These are phyloP conservation scores for Drosophila biarmipes DNA, from an alignment of 1,140 invertebrate species.

Conservation along the genomic window DNA sequence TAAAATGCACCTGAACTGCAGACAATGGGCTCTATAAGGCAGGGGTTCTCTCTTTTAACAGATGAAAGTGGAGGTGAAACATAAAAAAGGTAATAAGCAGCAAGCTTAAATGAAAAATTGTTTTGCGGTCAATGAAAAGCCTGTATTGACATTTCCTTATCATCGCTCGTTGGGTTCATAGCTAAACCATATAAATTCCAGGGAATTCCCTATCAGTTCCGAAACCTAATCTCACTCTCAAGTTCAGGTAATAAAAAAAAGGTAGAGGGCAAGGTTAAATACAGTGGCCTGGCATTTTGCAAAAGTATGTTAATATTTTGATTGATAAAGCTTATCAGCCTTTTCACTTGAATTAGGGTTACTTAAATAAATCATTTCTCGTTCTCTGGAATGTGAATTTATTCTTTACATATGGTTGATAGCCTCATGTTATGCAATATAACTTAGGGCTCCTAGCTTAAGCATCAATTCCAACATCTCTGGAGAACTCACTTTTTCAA, in stretches of 20 bases:
- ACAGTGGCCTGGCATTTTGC: too few relatives aligned
- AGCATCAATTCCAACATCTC: not conserved
- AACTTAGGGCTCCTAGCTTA: too few relatives aligned
- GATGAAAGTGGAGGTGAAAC: slow-evolving; percentile 13
- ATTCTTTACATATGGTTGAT: too few relatives aligned
- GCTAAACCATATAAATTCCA: not conserved
- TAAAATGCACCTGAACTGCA: slow-evolving; percentile 75
- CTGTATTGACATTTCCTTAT: slow-evolving; percentile 13
- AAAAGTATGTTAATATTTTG: too few relatives aligned
- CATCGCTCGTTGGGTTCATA: not conserved
- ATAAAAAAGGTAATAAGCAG: not conserved
- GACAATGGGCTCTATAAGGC: slow-evolving; percentile 28
- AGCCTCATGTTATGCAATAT: too few relatives aligned
- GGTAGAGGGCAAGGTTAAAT: not conserved
- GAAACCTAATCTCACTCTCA: not conserved
- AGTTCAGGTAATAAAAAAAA: not conserved
- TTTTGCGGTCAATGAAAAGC: slow-evolving; percentile 17
- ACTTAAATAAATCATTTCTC: too few relatives aligned
- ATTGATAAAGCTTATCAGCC: too few relatives aligned
- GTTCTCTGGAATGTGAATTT: too few relatives aligned
- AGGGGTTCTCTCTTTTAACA: not conserved
- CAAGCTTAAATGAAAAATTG: not conserved
- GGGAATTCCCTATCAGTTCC: not conserved
- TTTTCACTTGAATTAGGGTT: too few relatives aligned
- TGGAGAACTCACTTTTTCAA: slow-evolving; percentile 20